Evolutionary conservation across 2,888 invertebrate genomes (phyloP).

Genomic region (Biston stratarius): DNA sequence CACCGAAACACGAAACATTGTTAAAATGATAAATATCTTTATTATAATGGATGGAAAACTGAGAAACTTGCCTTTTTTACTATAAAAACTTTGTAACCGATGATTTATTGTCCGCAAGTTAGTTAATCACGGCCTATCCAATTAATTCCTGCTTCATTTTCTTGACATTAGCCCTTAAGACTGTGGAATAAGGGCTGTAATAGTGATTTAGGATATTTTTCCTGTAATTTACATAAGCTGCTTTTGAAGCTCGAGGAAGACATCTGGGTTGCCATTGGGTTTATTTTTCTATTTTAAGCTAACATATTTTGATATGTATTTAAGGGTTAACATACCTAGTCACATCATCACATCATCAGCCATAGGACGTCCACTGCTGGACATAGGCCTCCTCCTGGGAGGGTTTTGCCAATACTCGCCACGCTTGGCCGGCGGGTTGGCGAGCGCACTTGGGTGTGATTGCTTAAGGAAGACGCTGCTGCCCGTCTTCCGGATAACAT

Average conservation of each 20-base stretch:
- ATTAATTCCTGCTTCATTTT: conserved; percentile 21
- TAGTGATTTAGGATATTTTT: not conserved
- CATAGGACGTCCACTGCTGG: too few species aligned
- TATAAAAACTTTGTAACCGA: conserved; percentile 13
- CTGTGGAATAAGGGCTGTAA: conserved; percentile 1
- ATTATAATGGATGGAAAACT: conserved; percentile 18
- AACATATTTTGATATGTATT: too few species aligned
- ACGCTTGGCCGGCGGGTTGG: too few species aligned
- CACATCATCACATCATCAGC: too few species aligned
- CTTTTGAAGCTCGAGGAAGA: not conserved
- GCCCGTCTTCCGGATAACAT: too few species aligned
- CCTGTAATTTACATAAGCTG: not conserved
- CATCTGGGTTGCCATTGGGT: not conserved
- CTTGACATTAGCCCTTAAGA: conserved; percentile 2
- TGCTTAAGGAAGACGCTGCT: too few species aligned
- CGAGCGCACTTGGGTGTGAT: too few species aligned
- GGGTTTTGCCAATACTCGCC: too few species aligned
- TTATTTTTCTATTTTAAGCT: not conserved
- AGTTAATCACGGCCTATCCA: conserved; percentile 16
- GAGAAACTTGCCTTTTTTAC: conserved; percentile 30
- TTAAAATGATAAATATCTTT: conserved; percentile 23
- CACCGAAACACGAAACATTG: conserved; percentile 13
- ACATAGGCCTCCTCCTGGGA: too few species aligned
- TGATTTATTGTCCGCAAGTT: conserved; percentile 22
- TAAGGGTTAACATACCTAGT: too few species aligned